Base-by-base conservation (phyloP, 2,888 invertebrate genomes). In the Chloromyia formosa region DNA sequence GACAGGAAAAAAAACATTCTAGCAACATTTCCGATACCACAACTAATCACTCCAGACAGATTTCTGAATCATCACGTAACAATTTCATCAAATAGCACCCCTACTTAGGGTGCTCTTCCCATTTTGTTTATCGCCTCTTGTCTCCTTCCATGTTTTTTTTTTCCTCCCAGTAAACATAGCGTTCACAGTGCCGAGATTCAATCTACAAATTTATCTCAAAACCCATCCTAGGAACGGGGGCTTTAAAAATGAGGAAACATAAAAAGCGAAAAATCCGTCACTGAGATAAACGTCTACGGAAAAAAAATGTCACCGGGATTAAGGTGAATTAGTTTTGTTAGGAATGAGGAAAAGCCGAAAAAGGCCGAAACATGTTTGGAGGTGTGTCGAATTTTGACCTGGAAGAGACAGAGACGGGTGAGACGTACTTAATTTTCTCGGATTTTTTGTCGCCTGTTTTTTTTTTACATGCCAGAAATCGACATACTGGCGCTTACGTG, bases 241-340 rank as follows among this genome's bases (percentile, higher is more conserved):
- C 53, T 53, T 14, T 14, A 53, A 53, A 53, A 56, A 56, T 10
- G 22, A 56, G 27, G 27, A 56, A 56, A 49, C 12, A 49, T n/a
- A 12, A 49, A 49, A 49, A 56, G 20, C 62, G 62, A 62, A 62
- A 62, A 62, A 62, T 62, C 40, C 62, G 35, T 62, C 62, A 16
- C 40, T 40, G 62, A 42, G 62, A 62, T 62, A 62, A 62, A 66
- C 12, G 66, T 66, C 23, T 20, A 35, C 27, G 27, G 27, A 49
- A 20, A 66, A 66, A 66, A 66, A 66, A 49, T 49, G 49, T 66
- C 66, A 49, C 66, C 14, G 23, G 66, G 66, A 66, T 49, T 66
- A 66, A 49, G 66, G 66, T 66, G 42, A 66, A 66, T 20, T 22
- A 49, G 18, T 20, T 45, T 49, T 12, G 49, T 5, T 49, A 49